phyloP scores from a whole-genome alignment of 1,140 invertebrate genomes.

The Pseudobourletiella spinata region DNA sequence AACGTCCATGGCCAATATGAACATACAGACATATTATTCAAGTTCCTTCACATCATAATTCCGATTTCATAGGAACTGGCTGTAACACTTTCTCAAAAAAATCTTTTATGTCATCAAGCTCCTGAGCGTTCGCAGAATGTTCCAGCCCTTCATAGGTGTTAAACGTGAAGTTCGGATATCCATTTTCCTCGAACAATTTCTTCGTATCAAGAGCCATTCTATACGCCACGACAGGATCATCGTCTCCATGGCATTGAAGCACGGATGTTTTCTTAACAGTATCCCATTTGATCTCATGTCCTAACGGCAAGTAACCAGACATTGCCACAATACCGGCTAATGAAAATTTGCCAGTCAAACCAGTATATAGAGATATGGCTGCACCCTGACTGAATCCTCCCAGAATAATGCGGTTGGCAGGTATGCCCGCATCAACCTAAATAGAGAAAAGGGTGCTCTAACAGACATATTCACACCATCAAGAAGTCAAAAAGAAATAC shows the following conservation, averaged over 20 bases:
- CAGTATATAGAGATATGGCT: slow-evolving; percentile 85
- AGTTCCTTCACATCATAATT: neutral
- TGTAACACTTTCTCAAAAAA: slow-evolving; percentile 21
- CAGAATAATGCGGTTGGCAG: slow-evolving; percentile 63
- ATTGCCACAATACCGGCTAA: slow-evolving; percentile 83
- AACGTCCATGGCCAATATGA: no score
- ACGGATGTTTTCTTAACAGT: slow-evolving; percentile 48
- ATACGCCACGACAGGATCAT: slow-evolving; percentile 85
- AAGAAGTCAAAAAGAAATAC: neutral
- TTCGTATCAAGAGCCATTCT: slow-evolving; percentile 80
- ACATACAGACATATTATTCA: no score
- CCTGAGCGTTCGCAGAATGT: slow-evolving; percentile 75
- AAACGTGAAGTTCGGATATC: slow-evolving; percentile 60
- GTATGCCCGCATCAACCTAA: slow-evolving; percentile 59
- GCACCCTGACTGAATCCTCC: slow-evolving; percentile 86
- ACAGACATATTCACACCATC: neutral
- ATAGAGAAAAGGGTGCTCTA: neutral
- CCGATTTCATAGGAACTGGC: neutral
- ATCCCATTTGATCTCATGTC: slow-evolving; percentile 27
- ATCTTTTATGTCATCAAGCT: slow-evolving; percentile 26
- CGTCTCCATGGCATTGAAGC: slow-evolving; percentile 89
- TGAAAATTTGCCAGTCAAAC: slow-evolving; percentile 66
- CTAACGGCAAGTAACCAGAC: slow-evolving; percentile 84
- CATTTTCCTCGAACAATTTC: slow-evolving; percentile 72
- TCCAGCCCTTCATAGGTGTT: slow-evolving; percentile 77